phyloP scores from a whole-genome alignment of 2,797 vertebrate species.

The Podargus strigoides region DNA sequence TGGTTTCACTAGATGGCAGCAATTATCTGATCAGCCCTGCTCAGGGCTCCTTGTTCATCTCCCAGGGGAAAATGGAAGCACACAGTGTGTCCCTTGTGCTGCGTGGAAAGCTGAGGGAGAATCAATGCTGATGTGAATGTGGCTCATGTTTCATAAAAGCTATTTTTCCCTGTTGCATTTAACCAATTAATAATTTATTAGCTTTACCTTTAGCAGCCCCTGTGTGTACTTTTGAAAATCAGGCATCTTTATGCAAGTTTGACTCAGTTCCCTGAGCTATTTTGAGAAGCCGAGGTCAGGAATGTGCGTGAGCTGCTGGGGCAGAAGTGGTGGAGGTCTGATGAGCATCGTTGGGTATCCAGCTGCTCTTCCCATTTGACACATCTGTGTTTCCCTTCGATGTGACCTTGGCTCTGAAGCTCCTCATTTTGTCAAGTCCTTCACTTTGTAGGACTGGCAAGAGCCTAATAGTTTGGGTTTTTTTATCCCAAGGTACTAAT shows the following conservation, averaged over 20 bases:
- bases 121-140: neutral
- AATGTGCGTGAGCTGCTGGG: neutral
- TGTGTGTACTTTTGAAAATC: neutral
- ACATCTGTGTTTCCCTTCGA: neutral
- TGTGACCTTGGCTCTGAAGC: neutral
- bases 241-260: neutral
- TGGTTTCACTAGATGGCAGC: constrained; percentile 55
- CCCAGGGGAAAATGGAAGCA: neutral
- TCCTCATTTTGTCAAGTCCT: neutral
- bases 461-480: neutral
- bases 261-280: neutral
- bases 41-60: neutral
- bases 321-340: neutral
- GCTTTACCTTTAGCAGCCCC: neutral
- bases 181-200: neutral
- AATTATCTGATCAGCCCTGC: neutral
- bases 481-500: neutral
- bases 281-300: neutral
- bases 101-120: neutral
- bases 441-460: neutral
- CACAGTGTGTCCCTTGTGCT: neutral
- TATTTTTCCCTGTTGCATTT: neutral
- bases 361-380: neutral
- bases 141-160: neutral
- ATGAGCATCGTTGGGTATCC: neutral